Conservation (phyloP, 2,888 invertebrate genomes). For the Carabus problematicus region DNA sequence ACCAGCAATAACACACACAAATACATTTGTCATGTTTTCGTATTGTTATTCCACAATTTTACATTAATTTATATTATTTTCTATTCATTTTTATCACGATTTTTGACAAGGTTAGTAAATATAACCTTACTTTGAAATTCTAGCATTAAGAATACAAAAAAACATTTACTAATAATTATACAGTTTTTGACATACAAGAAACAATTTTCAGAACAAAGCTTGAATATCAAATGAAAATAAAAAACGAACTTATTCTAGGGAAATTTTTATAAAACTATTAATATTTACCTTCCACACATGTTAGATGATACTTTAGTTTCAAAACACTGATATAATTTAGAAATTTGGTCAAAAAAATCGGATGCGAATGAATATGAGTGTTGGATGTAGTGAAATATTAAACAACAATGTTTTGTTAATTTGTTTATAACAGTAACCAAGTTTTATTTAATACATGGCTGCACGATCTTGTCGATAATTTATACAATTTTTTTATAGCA, state of each 20-base stretch:
- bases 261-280: background rate
- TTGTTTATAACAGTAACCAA: conserved; percentile 12
- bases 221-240: no score
- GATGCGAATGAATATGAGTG: background rate
- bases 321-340: conserved; percentile 17
- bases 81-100: no score
- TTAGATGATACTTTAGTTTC: background rate
- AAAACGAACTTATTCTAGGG: no score
- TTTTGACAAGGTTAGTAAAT: no score
- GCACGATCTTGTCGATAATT: no score
- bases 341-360: conserved; percentile 12
- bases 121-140: no score
- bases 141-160: no score
- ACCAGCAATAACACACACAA: background rate
- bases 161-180: no score
- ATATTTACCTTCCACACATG: conserved; percentile 17
- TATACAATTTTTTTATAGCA: no score
- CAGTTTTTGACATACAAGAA: no score
- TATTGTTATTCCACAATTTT: background rate
- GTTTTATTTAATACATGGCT: conserved; percentile 13
- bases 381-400: background rate
- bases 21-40: background rate
- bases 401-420: conserved; percentile 34
- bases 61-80: no score
- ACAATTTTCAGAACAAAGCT: no score